Evolutionary conservation across 2,888 invertebrate species (phyloP).

Genomic region (Ariolimax columbianus): DNA sequence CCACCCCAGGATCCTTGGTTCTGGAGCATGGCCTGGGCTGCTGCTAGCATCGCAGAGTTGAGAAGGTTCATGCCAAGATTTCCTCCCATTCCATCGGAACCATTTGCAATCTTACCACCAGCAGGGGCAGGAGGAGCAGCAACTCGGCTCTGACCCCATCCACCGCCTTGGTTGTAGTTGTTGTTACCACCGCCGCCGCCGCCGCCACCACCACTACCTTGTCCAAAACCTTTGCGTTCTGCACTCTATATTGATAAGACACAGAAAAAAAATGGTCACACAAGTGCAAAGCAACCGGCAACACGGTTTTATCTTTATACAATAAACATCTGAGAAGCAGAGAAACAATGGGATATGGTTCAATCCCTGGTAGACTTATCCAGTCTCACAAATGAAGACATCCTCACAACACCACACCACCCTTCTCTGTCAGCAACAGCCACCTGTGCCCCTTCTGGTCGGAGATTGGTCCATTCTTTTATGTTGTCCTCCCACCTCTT

Average conservation of each 20-base stretch:
- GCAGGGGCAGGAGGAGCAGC: constrained; percentile 47
- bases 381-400: too few relatives aligned
- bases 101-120: constrained; percentile 50
- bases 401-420: too few relatives aligned
- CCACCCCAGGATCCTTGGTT: constrained; percentile 61
- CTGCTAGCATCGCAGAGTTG: constrained; percentile 72
- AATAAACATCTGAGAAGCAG: too few relatives aligned
- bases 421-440: too few relatives aligned
- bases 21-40: constrained; percentile 71
- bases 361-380: too few relatives aligned
- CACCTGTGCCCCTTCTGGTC: too few relatives aligned
- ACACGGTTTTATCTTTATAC: too few relatives aligned
- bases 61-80: constrained; percentile 72
- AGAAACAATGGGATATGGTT: too few relatives aligned
- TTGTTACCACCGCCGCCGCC: constrained; percentile 43
- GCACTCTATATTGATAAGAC: constrained; percentile 21
- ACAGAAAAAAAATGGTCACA: neutral
- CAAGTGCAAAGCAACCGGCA: neutral
- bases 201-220: constrained; percentile 37
- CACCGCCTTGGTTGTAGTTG: constrained; percentile 45
- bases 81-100: constrained; percentile 49
- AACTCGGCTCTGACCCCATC: constrained; percentile 49
- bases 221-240: constrained; percentile 45
- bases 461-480: too few relatives aligned
- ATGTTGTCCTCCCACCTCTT: too few relatives aligned